phyloP scores from a whole-genome alignment of 2,797 vertebrate species.

The Phaenicophaeus curvirostris region DNA sequence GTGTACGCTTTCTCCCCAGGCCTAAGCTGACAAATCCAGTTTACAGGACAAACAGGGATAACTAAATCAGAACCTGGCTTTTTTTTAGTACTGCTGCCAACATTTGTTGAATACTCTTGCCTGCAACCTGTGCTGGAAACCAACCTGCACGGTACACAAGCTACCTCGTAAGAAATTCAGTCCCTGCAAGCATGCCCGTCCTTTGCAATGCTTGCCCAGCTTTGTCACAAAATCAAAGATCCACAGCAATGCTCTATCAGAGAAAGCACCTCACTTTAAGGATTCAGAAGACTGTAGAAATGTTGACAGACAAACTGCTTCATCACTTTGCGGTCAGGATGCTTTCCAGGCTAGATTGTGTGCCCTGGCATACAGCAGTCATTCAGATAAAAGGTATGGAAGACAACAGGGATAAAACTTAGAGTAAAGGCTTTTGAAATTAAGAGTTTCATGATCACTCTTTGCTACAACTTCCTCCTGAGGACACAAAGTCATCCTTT shows the following conservation, averaged over 20 bases:
- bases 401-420: not conserved
- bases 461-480: not conserved
- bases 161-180: not conserved
- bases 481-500: not conserved
- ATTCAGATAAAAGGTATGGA: not conserved
- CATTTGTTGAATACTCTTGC: rapidly evolving
- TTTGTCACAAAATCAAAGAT: not conserved
- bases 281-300: not conserved
- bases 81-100: not conserved
- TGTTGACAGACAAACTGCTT: not conserved
- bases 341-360: not conserved
- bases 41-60: not conserved
- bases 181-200: not conserved
- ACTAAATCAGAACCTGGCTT: not conserved
- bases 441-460: not conserved
- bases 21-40: not conserved
- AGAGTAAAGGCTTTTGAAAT: not conserved
- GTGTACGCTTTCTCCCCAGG: not conserved
- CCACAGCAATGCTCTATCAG: not conserved
- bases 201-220: not conserved
- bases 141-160: not conserved
- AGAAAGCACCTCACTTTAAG: not conserved
- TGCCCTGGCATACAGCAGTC: not conserved
- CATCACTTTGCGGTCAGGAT: not conserved
- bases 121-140: not conserved